Percentiles rank a stretch among this genome's conserved stretches.
Conservation (phyloP, 1,140 invertebrate genomes). For the Procambarus clarkii region DNA sequence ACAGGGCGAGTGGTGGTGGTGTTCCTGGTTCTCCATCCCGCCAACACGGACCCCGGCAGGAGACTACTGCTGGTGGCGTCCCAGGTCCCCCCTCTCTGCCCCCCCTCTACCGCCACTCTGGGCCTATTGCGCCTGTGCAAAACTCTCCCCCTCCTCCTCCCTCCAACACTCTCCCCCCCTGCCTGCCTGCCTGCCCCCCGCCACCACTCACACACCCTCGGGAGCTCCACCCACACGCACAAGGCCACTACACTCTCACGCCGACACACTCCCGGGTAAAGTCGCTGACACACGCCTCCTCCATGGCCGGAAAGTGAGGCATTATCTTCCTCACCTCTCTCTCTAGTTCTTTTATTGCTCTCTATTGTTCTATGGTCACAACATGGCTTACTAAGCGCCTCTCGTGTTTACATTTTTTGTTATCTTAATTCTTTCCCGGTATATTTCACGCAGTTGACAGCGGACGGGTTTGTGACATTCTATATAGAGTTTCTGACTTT, state of each 20-base stretch:
- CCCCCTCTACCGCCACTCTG: neutral
- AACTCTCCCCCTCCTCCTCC: neutral
- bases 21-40: neutral
- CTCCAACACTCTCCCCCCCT: neutral
- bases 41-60: slow-evolving; percentile 13
- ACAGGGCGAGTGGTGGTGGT: neutral
- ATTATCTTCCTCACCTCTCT: neutral
- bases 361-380: neutral
- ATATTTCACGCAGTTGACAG: neutral
- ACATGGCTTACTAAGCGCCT: neutral
- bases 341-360: neutral
- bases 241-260: neutral
- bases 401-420: neutral
- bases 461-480: no score
- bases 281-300: no score
- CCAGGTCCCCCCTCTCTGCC: neutral
- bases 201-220: neutral
- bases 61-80: neutral
- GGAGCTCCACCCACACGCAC: neutral
- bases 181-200: no score
- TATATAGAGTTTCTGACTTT: no score
- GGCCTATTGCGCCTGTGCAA: neutral
- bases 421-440: neutral
- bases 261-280: neutral
- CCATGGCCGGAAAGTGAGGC: neutral